Percentiles rank a stretch among this genome's conserved stretches.
phyloP scores from a whole-genome alignment of 2,888 invertebrate genomes.

The Agrilus biguttatus region DNA sequence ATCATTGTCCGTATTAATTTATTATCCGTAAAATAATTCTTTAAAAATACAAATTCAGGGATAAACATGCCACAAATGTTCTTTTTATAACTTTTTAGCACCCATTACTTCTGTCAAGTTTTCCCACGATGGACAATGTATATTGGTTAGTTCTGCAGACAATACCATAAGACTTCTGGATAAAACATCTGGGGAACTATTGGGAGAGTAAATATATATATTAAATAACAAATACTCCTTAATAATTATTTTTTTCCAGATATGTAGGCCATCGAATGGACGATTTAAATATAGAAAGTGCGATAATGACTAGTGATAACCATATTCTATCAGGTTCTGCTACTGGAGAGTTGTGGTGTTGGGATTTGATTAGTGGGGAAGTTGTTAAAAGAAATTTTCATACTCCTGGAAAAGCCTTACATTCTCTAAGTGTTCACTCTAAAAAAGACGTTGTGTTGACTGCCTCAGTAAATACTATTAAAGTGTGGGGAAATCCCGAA shows the following conservation, averaged over 20 bases:
- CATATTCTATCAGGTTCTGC: conserved; percentile 83
- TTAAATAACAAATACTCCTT: background rate
- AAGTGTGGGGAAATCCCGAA: conserved; percentile 45
- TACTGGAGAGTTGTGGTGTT: conserved; percentile 71
- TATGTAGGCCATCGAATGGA: conserved; percentile 73
- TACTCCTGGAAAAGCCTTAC: conserved; percentile 45
- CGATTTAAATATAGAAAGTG: conserved; percentile 78
- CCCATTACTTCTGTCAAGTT: conserved; percentile 71
- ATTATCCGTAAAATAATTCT: background rate
- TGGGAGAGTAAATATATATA: conserved; percentile 41
- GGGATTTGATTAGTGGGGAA: conserved; percentile 74
- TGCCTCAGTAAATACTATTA: conserved; percentile 57
- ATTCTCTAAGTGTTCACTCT: conserved; percentile 74
- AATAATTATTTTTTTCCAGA: conserved; percentile 25
- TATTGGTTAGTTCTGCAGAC: conserved; percentile 74
- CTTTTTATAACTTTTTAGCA: conserved; percentile 28
- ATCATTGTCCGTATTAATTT: background rate
- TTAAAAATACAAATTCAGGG: background rate
- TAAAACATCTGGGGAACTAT: conserved; percentile 65
- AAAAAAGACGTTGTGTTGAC: conserved; percentile 53
- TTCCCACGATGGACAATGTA: conserved; percentile 87
- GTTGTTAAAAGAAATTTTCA: conserved; percentile 39
- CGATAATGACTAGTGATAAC: conserved; percentile 69
- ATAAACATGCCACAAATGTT: conserved; percentile 1
- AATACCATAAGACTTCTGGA: conserved; percentile 75